Percentiles rank a stretch among this genome's conserved stretches.
Evolutionary conservation across 2,797 vertebrate species (phyloP).

Genomic region (Hyperoplus immaculatus): DNA sequence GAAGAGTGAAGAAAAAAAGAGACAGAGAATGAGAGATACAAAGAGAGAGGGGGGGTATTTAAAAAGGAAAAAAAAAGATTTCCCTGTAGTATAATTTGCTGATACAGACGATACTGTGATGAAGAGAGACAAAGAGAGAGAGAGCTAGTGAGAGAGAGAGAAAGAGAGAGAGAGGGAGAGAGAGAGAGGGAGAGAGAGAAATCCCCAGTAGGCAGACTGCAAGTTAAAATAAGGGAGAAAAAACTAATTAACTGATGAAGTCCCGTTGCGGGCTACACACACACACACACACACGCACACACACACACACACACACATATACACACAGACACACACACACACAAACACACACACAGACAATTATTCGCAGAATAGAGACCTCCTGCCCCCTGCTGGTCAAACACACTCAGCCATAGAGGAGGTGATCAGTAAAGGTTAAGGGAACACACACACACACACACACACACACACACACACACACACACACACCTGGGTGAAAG

Average conservation of each 20-base stretch:
- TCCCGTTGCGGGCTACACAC: constrained; percentile 52
- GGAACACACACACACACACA: constrained; percentile 5
- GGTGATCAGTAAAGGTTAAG: background rate
- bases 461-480: background rate
- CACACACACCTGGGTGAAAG: background rate
- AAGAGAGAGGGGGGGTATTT: constrained; percentile 26
- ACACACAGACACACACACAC: background rate
- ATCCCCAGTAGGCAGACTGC: constrained; percentile 72
- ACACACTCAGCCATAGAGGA: background rate
- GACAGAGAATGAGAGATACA: constrained; percentile 13
- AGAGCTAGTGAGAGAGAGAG: constrained; percentile 38
- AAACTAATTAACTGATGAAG: constrained; percentile 80
- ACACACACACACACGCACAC: background rate
- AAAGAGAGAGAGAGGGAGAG: constrained; percentile 32
- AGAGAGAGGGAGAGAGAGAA: constrained; percentile 56
- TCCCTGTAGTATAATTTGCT: constrained; percentile 73
- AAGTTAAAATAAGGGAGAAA: constrained; percentile 76
- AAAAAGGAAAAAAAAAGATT: constrained; percentile 53
- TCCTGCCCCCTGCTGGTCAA: constrained; percentile 76
- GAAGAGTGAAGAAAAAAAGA: background rate
- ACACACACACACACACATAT: background rate
- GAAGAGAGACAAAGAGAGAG: constrained; percentile 45
- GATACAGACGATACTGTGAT: constrained; percentile 69
- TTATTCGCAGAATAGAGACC: constrained; percentile 32
- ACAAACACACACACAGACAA: background rate